Percentiles rank a stretch among this genome's conserved stretches.
phyloP scores from a whole-genome alignment of 2,113 vertebrate genomes.

The Prunella fulvescens region DNA sequence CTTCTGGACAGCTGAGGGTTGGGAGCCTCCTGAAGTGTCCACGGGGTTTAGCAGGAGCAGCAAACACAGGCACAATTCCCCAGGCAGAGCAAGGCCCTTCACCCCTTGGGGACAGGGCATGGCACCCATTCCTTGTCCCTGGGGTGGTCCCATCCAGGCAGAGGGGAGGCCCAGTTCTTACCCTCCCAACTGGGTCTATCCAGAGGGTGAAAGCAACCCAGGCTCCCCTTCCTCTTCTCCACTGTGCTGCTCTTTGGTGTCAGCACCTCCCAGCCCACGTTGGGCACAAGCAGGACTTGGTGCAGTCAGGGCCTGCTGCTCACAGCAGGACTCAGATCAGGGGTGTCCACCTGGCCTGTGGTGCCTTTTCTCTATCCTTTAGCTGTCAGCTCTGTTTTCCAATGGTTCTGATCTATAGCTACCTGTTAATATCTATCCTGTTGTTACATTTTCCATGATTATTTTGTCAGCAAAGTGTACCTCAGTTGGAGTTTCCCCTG shows the following conservation, averaged over 20 bases:
- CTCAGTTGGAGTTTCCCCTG: background rate
- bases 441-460: background rate
- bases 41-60: background rate
- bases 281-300: background rate
- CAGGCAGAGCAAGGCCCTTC: background rate
- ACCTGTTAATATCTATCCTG: background rate
- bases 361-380: background rate
- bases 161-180: background rate
- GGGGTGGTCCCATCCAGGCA: background rate
- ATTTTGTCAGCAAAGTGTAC: background rate
- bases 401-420: background rate
- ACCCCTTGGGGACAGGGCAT: background rate
- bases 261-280: fast-evolving
- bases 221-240: background rate
- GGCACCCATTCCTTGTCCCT: background rate
- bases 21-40: background rate
- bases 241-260: background rate
- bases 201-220: background rate
- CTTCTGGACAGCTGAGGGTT: background rate
- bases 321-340: background rate
- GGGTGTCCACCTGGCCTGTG: background rate
- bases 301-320: background rate
- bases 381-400: background rate
- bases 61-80: background rate
- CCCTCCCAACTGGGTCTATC: background rate